Evolutionary conservation across 2,113 vertebrate genomes (phyloP), one percentile per base, ranked within the genome.

Genomic region (Varanus salvator): DNA sequence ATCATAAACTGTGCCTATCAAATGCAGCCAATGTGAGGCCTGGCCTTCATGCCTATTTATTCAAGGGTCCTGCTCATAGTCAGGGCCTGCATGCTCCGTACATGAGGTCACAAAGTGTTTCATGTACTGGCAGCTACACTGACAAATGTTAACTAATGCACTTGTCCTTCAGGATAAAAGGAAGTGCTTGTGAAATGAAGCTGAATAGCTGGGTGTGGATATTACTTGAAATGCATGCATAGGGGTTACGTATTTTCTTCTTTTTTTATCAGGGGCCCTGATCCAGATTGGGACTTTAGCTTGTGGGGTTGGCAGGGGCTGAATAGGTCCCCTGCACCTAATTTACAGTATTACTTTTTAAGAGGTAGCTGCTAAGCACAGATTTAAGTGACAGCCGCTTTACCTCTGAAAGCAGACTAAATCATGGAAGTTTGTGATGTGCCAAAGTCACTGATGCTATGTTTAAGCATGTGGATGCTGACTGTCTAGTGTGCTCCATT

Each of bases 121-220:
- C 89, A 86, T 93, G 95, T 96, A 64, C 90, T 93, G 90, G 91
- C 94, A 93, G 84, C 84, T 54, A 50, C 85, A 66, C 81, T 95
- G 95, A 96, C 95, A 96, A 83, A 94, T 89, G 72, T 96, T 91
- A 95, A 93, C 95, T 96, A 95, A 97, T 96, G 91, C 90, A 95
- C 90, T 96, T 96, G 95, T 95, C 96, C 96, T 88, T 93, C 94
- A 95, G 89, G 92, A 85, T 88, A 95, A 93, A 25, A 88, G 85
- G 93, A 93, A 92, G 91, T 90, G 85, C 95, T 96, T 90, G 69
- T 92, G 95, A 96, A 96, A 97, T 87, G 96, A 92, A 93, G 87
- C 85, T 93, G 92, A 95, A 91, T 95, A 95, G 96, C 88, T 95
- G 60, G 60, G 60, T 4, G 60, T 5, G 4, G 60, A 64, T 11